Evolutionary conservation across 92 coral and sea anemone species (phyloP).

Genomic region (Palythoa heliodiscus): DNA sequence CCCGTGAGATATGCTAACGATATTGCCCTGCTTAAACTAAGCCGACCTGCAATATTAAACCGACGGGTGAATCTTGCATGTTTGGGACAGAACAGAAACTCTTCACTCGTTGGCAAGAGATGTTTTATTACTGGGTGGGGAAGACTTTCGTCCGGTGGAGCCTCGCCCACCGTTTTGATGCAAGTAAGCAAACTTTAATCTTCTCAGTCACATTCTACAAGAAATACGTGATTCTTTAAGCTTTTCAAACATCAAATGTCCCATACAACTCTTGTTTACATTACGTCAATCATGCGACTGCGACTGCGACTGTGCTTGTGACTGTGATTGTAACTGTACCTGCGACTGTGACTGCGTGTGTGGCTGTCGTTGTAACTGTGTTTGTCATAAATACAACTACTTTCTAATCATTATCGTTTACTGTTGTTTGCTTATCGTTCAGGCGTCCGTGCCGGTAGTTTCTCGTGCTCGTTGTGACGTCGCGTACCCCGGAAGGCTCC

Average conservation of each 20-base stretch:
- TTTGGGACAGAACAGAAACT: constrained; percentile 18
- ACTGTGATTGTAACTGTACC: no score
- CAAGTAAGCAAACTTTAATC: neutral
- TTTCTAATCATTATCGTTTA: no score
- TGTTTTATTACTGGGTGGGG: constrained; percentile 7
- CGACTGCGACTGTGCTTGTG: no score
- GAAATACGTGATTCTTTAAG: neutral
- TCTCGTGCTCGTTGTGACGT: no score
- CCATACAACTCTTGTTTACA: no score
- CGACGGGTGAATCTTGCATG: constrained; percentile 15
- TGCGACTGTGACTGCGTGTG: no score
- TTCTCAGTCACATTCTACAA: neutral
- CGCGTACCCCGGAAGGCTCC: no score
- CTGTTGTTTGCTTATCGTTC: no score
- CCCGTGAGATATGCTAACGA: constrained; percentile 22
- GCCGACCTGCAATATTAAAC: neutral
- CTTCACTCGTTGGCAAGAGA: constrained; percentile 8
- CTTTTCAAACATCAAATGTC: neutral
- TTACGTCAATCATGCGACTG: no score
- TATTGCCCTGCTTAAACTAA: constrained; percentile 20
- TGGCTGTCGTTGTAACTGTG: no score
- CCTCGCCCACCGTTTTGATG: neutral
- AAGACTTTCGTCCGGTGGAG: neutral
- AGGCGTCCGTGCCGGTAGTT: no score
- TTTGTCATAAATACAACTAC: no score